A percentile compares a stretch with the other conserved stretches of the same genome.
These are phyloP conservation scores for Tetragonula carbonaria DNA, from an alignment of 2,888 invertebrate species.

Conservation along the genomic window DNA sequence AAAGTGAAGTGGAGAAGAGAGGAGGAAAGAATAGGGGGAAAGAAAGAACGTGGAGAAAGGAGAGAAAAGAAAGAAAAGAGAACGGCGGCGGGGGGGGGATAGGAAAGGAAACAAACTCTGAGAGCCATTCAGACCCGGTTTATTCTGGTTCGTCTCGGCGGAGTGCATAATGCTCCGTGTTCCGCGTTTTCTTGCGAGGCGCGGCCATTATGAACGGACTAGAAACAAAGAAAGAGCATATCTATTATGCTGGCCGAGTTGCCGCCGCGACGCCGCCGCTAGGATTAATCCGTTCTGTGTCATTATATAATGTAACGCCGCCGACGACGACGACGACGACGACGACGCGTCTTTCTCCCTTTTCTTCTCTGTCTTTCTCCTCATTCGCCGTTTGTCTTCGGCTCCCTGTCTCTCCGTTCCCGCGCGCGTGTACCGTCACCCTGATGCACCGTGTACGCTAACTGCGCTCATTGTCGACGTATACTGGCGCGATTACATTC, in stretches of 20 bases:
- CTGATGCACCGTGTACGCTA: conserved; percentile 53
- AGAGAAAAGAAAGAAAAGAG: conserved; percentile 5
- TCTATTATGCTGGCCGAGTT: conserved; percentile 72
- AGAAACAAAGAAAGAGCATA: conserved; percentile 74
- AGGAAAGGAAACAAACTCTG: conserved; percentile 72
- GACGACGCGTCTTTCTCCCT: conserved; percentile 24
- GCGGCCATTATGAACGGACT: conserved; percentile 69
- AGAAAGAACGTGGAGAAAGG: neutral
- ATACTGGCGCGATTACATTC: conserved; percentile 40
- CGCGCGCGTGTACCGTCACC: conserved; percentile 9
- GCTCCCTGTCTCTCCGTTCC: neutral
- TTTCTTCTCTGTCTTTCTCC: neutral
- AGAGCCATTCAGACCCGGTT: conserved; percentile 66
- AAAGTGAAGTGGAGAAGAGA: conserved; percentile 25
- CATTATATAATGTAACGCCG: conserved; percentile 69
- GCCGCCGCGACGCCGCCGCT: conserved; percentile 64
- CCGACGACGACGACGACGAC: conserved; percentile 19
- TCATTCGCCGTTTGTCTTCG: neutral
- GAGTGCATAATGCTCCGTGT: conserved; percentile 72
- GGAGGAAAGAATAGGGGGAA: neutral
- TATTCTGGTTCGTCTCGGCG: conserved; percentile 73
- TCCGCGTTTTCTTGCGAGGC: conserved; percentile 74
- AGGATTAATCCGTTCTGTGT: conserved; percentile 75
- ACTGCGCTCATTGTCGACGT: conserved; percentile 58
- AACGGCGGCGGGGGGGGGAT: conserved; percentile 8